Percentiles rank a stretch among this genome's conserved stretches.
These are phyloP conservation scores for Lanistes nyassanus DNA, from an alignment of 1,140 invertebrate genomes.

Conservation along the genomic window DNA sequence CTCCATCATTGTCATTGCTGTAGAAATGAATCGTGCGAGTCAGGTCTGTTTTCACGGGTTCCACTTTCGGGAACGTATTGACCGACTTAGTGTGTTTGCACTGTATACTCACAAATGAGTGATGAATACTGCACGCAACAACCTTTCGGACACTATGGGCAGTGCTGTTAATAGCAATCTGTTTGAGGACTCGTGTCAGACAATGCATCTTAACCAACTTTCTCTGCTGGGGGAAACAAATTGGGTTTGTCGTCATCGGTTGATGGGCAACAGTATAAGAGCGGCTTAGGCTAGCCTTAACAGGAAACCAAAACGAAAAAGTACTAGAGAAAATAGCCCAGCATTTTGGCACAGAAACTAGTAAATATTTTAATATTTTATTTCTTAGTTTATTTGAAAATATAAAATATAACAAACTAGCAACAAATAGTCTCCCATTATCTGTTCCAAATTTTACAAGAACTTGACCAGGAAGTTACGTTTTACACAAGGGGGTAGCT, in stretches of 20 bases:
- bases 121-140: conserved; percentile 11
- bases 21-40: too few relatives aligned
- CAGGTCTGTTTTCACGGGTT: too few relatives aligned
- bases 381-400: not conserved
- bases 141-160: not conserved
- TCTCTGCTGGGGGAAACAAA: not conserved
- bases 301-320: not conserved
- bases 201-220: conserved; percentile 7
- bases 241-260: not conserved
- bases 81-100: too few relatives aligned
- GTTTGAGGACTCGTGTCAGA: not conserved
- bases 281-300: not conserved
- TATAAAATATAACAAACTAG: not conserved
- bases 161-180: not conserved
- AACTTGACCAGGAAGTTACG: conserved; percentile 20
- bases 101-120: conserved; percentile 5
- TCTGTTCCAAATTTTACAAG: not conserved
- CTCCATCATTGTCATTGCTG: too few relatives aligned
- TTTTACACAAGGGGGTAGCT: conserved; percentile 15
- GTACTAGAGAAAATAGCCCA: not conserved
- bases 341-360: not conserved
- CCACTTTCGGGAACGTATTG: too few relatives aligned
- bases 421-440: not conserved
- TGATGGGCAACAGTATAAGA: not conserved
- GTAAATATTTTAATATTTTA: not conserved